Base-by-base conservation (phyloP, 1,140 invertebrate genomes). In the Aethina tumida region DNA sequence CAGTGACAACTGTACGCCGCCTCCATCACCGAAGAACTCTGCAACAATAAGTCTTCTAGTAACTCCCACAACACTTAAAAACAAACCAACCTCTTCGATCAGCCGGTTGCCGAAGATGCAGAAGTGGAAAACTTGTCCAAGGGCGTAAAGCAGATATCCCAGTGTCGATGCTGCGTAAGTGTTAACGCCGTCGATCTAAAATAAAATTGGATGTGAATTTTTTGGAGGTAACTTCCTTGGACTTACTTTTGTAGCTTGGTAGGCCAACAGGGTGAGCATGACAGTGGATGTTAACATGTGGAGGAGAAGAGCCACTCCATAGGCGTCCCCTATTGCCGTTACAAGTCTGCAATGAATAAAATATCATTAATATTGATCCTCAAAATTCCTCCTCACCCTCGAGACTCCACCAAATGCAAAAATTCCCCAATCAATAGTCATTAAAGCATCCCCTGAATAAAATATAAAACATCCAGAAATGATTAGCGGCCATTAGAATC, bases 1-100 rank as follows among this genome's bases (percentile, higher is more conserved):
- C 84, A 88, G 41, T 85, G 83, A 49, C 83, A 86, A 12, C 81
- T 84, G 59, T 88, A 88, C 0, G 84, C 84, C 1, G 84, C 84
- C 65, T 88, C 83, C 83, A 88, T 86, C 2, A 88, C 84, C 1
- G 84, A 87, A 49, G 83, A 85, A 50, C 84, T 87, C 83, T 87
- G 54, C 17, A 45, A 44, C n/a, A n/a, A 38, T 32, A 5, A 29
- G 10, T 26, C 26, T 35, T 9, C 12, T 9, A 10, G 7, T 12
- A 24, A 7, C 10, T 34, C 16, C n/a, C 7, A 7, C 2, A 4
- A 22, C 16, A 9, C n/a, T 34, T 15, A 50, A 45, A 38, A 35
- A 36, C 35, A 31, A 24, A 55, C 51, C 61, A 64, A 85, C 83
- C 74, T 88, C 83, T 68, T 88, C 84, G 56, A 88, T 87, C 8